phyloP scores from a whole-genome alignment of 2,113 vertebrate genomes.

The Pongo abelii region DNA sequence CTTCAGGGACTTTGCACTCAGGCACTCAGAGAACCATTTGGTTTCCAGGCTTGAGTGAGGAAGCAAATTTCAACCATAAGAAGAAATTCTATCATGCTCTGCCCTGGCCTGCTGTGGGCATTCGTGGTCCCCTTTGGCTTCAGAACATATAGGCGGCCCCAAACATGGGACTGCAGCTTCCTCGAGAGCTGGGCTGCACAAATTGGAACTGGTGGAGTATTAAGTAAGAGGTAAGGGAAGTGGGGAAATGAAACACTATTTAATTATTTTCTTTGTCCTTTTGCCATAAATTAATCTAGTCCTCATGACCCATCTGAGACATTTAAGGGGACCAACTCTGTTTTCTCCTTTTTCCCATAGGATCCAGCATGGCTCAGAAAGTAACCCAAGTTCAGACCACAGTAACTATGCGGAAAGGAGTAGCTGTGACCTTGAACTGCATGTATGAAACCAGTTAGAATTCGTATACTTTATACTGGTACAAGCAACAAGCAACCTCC shows the following conservation, averaged over 20 bases:
- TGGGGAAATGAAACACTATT: neutral
- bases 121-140: neutral
- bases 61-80: neutral
- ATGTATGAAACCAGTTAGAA: accelerated
- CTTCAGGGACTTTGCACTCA: neutral
- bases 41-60: neutral
- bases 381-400: constrained; percentile 53
- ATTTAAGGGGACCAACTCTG: neutral
- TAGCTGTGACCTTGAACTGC: neutral
- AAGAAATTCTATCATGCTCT: neutral
- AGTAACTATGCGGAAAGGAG: neutral
- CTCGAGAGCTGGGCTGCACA: accelerated
- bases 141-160: neutral
- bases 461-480: constrained; percentile 56
- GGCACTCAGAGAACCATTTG: neutral
- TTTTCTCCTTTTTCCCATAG: constrained; percentile 22
- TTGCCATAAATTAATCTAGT: neutral
- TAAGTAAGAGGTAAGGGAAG: neutral
- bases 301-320: neutral
- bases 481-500: constrained; percentile 63
- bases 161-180: neutral
- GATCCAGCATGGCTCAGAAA: neutral
- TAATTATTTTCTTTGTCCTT: neutral
- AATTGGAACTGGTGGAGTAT: neutral
- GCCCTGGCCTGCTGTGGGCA: neutral